Conservation (phyloP, 2,797 vertebrate species). For the Dromococcyx pavoninus region DNA sequence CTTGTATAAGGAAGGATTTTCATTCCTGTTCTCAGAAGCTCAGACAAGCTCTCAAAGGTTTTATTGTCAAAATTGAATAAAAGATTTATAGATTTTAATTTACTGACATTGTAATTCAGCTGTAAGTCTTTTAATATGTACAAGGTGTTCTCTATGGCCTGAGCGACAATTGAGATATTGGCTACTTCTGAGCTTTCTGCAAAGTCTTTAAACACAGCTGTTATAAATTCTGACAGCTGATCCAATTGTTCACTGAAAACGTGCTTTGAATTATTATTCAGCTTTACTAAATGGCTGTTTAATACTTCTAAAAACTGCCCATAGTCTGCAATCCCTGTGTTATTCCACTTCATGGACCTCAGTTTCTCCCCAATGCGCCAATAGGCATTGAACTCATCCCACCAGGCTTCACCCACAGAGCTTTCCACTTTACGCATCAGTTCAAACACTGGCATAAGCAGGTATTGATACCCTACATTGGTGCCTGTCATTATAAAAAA, state of each 20-base stretch:
- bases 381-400: constrained; percentile 48
- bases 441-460: constrained; percentile 40
- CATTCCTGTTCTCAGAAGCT: constrained; percentile 46
- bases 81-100: constrained; percentile 42
- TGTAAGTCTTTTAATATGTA: constrained; percentile 53
- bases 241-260: not conserved
- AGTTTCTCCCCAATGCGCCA: constrained; percentile 55
- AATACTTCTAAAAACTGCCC: constrained; percentile 57
- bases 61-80: constrained; percentile 40
- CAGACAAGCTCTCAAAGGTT: constrained; percentile 9
- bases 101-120: constrained; percentile 49
- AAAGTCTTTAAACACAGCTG: constrained; percentile 35
- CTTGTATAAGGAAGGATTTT: constrained; percentile 28
- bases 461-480: constrained; percentile 33
- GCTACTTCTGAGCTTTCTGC: not conserved
- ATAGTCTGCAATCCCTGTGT: not conserved
- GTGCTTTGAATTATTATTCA: not conserved
- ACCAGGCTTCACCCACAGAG: constrained; percentile 25
- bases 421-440: constrained; percentile 54
- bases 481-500: constrained; percentile 4
- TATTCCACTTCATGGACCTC: constrained; percentile 51
- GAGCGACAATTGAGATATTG: constrained; percentile 45
- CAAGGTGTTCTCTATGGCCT: constrained; percentile 56
- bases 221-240: constrained; percentile 40
- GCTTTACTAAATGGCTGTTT: constrained; percentile 12